phyloP scores from a whole-genome alignment of 2,888 invertebrate genomes.

The Leucophora obtusa region DNA sequence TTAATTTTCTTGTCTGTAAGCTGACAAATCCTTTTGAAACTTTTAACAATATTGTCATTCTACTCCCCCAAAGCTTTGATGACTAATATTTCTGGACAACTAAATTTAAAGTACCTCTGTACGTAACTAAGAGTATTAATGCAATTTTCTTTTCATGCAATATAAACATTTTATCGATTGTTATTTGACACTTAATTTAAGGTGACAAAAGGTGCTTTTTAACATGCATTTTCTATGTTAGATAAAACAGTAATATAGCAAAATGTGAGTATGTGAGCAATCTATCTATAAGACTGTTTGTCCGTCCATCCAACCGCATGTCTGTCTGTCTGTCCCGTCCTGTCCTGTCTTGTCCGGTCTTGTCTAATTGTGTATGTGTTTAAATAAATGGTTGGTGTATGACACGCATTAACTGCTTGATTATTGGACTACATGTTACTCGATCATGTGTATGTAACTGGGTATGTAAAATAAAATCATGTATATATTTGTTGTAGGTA shows the following conservation, averaged over 20 bases:
- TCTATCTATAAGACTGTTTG: slow-evolving; percentile 5
- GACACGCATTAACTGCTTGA: slow-evolving; percentile 64
- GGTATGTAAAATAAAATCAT: background rate
- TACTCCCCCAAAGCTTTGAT: slow-evolving; percentile 34
- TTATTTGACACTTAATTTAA: slow-evolving; percentile 78
- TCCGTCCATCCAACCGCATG: background rate
- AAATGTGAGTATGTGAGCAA: slow-evolving; percentile 34
- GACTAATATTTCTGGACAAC: slow-evolving; percentile 52
- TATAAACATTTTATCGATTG: slow-evolving; percentile 67
- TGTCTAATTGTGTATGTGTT: slow-evolving; percentile 42
- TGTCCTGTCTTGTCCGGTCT: background rate
- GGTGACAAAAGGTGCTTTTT: slow-evolving; percentile 65
- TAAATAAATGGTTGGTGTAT: slow-evolving; percentile 61
- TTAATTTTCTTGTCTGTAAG: slow-evolving; percentile 55
- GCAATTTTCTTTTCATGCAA: slow-evolving; percentile 48
- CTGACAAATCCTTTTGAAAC: slow-evolving; percentile 52
- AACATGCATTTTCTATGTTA: slow-evolving; percentile 63
- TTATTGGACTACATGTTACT: slow-evolving; percentile 58
- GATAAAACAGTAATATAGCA: slow-evolving; percentile 58
- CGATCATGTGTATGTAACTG: slow-evolving; percentile 43
- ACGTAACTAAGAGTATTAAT: background rate
- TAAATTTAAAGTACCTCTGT: slow-evolving; percentile 1
- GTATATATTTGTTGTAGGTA: slow-evolving; percentile 15
- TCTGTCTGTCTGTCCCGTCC: background rate
- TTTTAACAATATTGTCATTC: slow-evolving; percentile 5